Evolutionary conservation across 2,797 vertebrate species (phyloP).

Genomic region (Remorina albescens): DNA sequence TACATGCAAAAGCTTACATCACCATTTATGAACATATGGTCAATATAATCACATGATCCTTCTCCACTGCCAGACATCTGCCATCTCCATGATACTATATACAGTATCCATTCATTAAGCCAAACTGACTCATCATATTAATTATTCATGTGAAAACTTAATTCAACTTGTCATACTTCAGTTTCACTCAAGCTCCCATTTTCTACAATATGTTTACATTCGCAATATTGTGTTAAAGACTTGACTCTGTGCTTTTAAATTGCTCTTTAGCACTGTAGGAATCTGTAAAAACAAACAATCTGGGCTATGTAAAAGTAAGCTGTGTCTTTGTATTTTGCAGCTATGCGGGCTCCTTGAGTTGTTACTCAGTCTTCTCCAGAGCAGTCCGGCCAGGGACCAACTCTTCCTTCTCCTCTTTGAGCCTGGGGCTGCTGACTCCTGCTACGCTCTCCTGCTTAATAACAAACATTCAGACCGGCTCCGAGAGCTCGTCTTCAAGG

Average conservation of each 20-base stretch:
- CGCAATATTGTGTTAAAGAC: background rate
- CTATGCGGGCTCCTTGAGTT: conserved; percentile 91
- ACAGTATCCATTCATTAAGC: conserved; percentile 18
- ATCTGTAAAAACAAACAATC: background rate
- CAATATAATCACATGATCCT: conserved; percentile 39
- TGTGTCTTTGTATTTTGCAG: conserved; percentile 75
- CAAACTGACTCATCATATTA: background rate
- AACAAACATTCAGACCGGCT: conserved; percentile 93
- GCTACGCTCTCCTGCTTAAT: conserved; percentile 93
- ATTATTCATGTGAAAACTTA: background rate
- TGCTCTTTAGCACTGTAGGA: background rate
- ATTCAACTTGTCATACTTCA: background rate
- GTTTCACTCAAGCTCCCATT: background rate
- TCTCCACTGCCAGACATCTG: conserved; percentile 13
- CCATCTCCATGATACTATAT: conserved; percentile 7
- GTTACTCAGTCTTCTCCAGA: conserved; percentile 90
- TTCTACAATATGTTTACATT: background rate
- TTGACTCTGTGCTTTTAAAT: background rate
- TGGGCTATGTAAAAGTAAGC: background rate
- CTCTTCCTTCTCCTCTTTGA: conserved; percentile 96
- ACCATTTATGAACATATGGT: conserved; percentile 48
- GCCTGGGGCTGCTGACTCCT: conserved; percentile 93
- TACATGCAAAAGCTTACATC: conserved; percentile 41
- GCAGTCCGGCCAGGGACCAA: conserved; percentile 90
- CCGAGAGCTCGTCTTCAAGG: conserved; percentile 95